phyloP scores from a whole-genome alignment of 2,888 invertebrate species.

The Diarsia mendica region DNA sequence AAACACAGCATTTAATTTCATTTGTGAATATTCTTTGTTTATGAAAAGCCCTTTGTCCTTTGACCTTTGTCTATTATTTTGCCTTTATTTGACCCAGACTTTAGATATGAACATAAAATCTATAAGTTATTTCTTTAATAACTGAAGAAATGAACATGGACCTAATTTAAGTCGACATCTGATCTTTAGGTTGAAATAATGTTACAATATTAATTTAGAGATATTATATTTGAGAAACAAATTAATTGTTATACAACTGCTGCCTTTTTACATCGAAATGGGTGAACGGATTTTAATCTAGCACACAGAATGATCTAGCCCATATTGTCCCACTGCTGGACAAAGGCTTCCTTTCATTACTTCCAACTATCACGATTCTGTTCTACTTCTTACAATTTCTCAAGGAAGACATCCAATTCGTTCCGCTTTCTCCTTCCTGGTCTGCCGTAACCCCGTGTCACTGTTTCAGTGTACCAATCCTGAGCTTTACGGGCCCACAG shows the following conservation, averaged over 20 bases:
- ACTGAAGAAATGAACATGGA: conserved; percentile 8
- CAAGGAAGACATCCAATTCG: too few species aligned
- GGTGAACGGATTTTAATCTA: background rate
- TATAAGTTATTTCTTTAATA: conserved; percentile 23
- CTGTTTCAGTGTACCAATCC: too few species aligned
- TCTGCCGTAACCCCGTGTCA: too few species aligned
- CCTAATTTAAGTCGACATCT: conserved; percentile 7
- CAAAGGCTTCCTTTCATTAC: too few species aligned
- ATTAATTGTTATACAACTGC: background rate
- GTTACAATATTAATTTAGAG: conserved; percentile 10
- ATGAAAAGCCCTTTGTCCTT: background rate
- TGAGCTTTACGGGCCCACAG: too few species aligned
- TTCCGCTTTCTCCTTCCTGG: too few species aligned
- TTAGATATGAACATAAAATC: conserved; percentile 5
- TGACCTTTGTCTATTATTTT: conserved; percentile 6
- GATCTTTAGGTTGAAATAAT: background rate
- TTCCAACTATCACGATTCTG: too few species aligned
- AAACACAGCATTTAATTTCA: conserved; percentile 1
- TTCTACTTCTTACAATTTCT: too few species aligned
- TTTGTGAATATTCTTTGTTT: background rate
- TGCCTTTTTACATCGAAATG: background rate
- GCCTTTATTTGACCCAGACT: conserved; percentile 1
- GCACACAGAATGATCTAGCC: background rate
- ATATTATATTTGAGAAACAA: background rate
- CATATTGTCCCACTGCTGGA: too few species aligned